Conservation (phyloP, 2,888 invertebrate species). For the Sepioteuthis lessoniana region DNA sequence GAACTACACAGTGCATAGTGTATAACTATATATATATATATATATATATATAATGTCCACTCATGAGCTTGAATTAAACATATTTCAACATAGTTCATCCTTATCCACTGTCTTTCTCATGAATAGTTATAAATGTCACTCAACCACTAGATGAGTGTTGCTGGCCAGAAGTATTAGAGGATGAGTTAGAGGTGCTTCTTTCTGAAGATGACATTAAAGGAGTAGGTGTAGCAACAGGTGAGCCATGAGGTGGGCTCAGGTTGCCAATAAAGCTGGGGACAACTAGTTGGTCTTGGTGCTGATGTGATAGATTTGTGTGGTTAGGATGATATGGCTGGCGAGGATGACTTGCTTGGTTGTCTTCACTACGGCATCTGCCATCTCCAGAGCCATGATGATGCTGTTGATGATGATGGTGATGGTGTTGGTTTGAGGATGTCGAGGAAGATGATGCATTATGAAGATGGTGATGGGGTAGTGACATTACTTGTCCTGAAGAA, state of each 20-base stretch:
- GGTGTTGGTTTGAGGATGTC: neutral
- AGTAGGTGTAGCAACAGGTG: neutral
- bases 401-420: neutral
- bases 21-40: neutral
- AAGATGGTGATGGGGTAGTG: neutral
- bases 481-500: neutral
- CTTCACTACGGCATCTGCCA: neutral
- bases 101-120: neutral
- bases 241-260: neutral
- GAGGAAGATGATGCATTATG: neutral
- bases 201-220: slow-evolving; percentile 33
- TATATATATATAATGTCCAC: neutral
- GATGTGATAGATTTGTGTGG: neutral
- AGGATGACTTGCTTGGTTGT: neutral
- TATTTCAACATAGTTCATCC: neutral
- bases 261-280: neutral
- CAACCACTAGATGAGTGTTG: too few relatives aligned
- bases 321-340: neutral
- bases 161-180: neutral
- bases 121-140: neutral
- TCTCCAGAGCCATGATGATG: neutral
- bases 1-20: neutral
- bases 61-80: neutral
- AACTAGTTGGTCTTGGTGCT: neutral
- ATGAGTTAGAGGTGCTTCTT: neutral